Percentiles rank a stretch among this genome's conserved stretches.
Conservation (phyloP, 2,113 vertebrate genomes). For the Eulemur rufifrons region DNA sequence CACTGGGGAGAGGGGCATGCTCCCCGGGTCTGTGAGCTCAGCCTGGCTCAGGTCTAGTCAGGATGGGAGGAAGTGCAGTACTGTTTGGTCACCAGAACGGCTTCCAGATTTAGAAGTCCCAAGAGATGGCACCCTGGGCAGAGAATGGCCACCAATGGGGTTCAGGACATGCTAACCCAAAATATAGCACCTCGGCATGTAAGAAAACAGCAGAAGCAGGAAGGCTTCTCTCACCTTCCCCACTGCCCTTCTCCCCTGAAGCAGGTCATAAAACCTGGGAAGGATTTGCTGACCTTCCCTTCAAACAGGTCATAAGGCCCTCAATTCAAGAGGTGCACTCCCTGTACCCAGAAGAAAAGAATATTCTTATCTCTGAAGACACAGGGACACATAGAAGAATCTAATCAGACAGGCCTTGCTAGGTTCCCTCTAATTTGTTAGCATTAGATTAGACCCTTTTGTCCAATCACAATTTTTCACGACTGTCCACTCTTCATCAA, state of each 20-base stretch:
- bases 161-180: background rate
- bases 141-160: background rate
- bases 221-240: background rate
- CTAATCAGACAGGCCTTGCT: background rate
- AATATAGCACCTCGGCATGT: background rate
- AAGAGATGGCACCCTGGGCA: background rate
- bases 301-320: background rate
- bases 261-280: background rate
- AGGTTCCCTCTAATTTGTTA: background rate
- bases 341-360: background rate
- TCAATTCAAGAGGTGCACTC: background rate
- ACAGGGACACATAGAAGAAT: background rate
- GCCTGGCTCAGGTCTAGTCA: background rate
- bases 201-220: background rate
- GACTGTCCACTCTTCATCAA: background rate
- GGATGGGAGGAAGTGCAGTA: background rate
- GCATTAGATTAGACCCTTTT: background rate
- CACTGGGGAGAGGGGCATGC: accelerated
- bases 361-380: too few relatives aligned
- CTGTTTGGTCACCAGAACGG: background rate
- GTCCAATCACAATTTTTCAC: background rate
- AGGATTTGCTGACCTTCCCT: background rate
- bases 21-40: background rate
- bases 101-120: background rate
- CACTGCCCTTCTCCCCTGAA: background rate